These are phyloP conservation scores for Cylloceria caligata DNA, from an alignment of 2,888 invertebrate species.

Conservation along the genomic window DNA sequence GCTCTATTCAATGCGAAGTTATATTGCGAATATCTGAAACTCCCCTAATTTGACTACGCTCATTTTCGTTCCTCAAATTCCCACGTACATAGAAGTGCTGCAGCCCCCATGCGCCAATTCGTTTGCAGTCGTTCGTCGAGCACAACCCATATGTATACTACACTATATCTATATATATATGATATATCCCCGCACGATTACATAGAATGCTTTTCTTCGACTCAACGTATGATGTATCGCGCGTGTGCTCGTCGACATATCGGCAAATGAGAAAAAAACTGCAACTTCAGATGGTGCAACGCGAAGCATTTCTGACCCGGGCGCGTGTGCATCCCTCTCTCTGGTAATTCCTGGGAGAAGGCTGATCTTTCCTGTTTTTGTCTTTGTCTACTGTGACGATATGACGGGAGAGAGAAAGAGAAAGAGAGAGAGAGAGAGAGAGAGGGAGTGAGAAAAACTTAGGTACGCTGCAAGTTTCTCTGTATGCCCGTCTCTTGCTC, in stretches of 20 bases:
- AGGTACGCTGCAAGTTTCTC: neutral
- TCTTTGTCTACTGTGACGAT: slow-evolving; percentile 70
- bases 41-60: slow-evolving; percentile 28
- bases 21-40: slow-evolving; percentile 29
- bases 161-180: neutral
- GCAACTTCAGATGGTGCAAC: slow-evolving; percentile 81
- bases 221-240: slow-evolving; percentile 20
- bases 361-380: slow-evolving; percentile 74
- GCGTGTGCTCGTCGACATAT: slow-evolving; percentile 63
- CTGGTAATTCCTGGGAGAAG: slow-evolving; percentile 76
- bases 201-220: slow-evolving; percentile 46
- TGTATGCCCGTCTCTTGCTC: slow-evolving; percentile 25
- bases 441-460: slow-evolving; percentile 7
- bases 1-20: slow-evolving; percentile 7
- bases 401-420: no score
- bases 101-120: slow-evolving; percentile 36
- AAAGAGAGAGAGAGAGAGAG: neutral
- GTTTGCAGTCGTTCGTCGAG: slow-evolving; percentile 29
- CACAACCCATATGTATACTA: slow-evolving; percentile 1
- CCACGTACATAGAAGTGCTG: slow-evolving; percentile 21
- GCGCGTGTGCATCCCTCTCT: slow-evolving; percentile 67
- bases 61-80: slow-evolving; percentile 40
- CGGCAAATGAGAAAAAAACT: slow-evolving; percentile 79
- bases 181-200: slow-evolving; percentile 50
- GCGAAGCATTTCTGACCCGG: slow-evolving; percentile 83